These are phyloP conservation scores for Chironomus tepperi DNA, from an alignment of 1,140 invertebrate species.

Conservation along the genomic window DNA sequence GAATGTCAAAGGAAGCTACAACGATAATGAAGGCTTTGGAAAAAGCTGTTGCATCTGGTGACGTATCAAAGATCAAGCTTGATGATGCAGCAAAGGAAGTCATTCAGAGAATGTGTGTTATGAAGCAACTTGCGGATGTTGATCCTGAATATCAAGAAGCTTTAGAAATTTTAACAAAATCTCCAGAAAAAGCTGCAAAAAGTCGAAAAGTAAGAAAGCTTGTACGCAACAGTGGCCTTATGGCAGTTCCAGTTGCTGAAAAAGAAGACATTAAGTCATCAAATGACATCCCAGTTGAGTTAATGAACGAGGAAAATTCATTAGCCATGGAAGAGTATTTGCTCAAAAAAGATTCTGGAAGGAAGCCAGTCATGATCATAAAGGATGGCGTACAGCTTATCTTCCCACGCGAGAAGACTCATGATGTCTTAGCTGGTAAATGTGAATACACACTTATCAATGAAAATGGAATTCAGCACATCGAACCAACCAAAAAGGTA, in stretches of 20 bases:
- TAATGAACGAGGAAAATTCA: constrained; percentile 56
- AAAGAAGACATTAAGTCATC: constrained; percentile 45
- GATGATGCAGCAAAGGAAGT: not conserved
- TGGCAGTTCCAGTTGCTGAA: constrained; percentile 53
- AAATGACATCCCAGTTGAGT: constrained; percentile 52
- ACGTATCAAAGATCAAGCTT: not conserved
- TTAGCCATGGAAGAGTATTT: constrained; percentile 67
- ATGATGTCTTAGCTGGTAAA: constrained; percentile 62
- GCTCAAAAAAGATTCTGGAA: constrained; percentile 48
- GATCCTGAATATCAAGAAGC: constrained; percentile 51
- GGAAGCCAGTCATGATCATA: constrained; percentile 57
- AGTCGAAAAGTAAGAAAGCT: constrained; percentile 60
- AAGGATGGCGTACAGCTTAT: constrained; percentile 66
- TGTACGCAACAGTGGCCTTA: constrained; percentile 57
- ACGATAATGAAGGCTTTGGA: not conserved
- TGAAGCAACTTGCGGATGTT: constrained; percentile 59
- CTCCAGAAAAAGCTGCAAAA: constrained; percentile 54
- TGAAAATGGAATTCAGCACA: constrained; percentile 64
- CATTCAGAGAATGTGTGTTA: constrained; percentile 52
- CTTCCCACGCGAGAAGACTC: constrained; percentile 61
- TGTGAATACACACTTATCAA: constrained; percentile 67
- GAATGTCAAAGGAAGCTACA: constrained; percentile 2
- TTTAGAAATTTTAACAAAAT: constrained; percentile 50
- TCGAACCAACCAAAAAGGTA: constrained; percentile 47
- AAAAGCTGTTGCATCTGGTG: not conserved